A percentile compares a stretch with the other conserved stretches of the same genome.
Conservation (phyloP, 2,113 vertebrate genomes). For the Vireo altiloquus region DNA sequence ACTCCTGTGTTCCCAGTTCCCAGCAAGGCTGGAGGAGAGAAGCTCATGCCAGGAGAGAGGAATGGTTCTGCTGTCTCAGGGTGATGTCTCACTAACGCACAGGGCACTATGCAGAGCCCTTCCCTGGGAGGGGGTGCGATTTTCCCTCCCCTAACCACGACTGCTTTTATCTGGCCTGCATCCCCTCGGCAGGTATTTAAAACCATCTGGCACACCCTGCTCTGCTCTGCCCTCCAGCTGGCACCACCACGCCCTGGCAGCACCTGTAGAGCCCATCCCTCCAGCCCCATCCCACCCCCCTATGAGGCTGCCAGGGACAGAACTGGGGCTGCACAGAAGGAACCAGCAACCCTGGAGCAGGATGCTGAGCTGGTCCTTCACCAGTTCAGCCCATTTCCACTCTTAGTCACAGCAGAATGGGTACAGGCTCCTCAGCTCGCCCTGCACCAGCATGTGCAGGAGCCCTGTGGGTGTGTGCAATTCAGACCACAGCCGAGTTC, state of each 20-base stretch:
- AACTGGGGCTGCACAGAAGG: neutral
- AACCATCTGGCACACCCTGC: neutral
- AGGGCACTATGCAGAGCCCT: neutral
- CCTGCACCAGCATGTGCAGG: neutral
- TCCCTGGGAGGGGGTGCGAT: neutral
- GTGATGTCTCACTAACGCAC: neutral
- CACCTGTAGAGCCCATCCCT: neutral
- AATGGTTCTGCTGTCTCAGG: neutral
- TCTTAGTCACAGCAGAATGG: neutral
- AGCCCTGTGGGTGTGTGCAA: accelerated
- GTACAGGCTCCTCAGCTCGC: accelerated
- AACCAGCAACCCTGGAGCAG: neutral
- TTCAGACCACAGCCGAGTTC: neutral
- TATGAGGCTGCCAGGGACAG: neutral
- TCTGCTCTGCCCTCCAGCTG: neutral
- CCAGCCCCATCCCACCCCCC: neutral
- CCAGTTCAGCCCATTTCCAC: neutral
- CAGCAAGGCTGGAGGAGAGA: neutral
- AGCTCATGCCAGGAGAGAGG: neutral
- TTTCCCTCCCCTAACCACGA: neutral
- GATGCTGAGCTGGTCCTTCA: neutral
- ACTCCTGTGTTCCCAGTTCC: neutral
- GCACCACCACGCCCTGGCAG: neutral
- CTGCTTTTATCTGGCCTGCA: neutral
- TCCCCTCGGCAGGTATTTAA: neutral